Conservation (phyloP, 2,113 vertebrate species). For the Oceanodroma tethys region DNA sequence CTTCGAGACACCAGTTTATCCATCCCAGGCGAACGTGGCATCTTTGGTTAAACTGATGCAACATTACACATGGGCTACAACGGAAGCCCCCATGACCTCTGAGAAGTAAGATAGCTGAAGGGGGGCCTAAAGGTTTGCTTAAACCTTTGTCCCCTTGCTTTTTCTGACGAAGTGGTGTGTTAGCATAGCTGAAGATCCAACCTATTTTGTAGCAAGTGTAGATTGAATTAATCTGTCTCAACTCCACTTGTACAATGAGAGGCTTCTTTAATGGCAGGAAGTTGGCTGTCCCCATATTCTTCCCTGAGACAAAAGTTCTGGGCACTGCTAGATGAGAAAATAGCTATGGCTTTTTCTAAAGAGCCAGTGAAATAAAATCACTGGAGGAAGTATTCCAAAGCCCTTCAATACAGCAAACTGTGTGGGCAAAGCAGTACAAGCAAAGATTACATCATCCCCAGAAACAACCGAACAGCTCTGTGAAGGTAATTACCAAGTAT, state of each 20-base stretch:
- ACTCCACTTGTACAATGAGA: background rate
- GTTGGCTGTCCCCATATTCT: background rate
- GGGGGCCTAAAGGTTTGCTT: background rate
- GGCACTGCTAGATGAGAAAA: constrained; percentile 5
- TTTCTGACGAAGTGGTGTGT: background rate
- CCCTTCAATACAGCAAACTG: background rate
- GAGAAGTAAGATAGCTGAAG: background rate
- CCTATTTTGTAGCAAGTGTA: background rate
- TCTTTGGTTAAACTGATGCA: background rate
- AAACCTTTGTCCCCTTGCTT: background rate
- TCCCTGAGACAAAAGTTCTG: constrained; percentile 17
- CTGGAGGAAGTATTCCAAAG: background rate
- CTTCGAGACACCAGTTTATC: background rate
- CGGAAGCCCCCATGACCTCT: background rate
- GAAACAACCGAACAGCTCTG: constrained; percentile 41
- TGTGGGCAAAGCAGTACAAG: background rate
- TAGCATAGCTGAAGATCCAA: background rate
- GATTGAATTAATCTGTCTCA: background rate
- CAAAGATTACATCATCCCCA: constrained; percentile 36
- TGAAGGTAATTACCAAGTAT: constrained; percentile 31
- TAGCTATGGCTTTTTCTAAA: constrained; percentile 2
- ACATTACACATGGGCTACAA: background rate
- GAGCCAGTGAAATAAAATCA: background rate
- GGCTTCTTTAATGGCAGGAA: background rate
- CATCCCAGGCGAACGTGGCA: background rate